Evolutionary conservation across 2,797 vertebrate species (phyloP).

Genomic region (Hybognathus amarus): DNA sequence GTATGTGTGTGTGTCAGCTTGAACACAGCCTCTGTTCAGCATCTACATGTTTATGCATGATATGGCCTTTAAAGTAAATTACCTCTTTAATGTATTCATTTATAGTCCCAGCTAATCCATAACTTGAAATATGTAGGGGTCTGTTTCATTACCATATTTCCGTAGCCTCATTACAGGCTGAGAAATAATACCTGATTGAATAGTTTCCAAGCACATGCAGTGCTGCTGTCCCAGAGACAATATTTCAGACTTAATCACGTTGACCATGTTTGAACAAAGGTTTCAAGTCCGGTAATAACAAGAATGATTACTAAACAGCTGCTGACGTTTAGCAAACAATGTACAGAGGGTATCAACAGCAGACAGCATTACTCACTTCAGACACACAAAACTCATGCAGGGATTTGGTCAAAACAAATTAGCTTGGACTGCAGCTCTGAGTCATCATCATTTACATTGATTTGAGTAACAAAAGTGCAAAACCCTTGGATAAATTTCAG

Average conservation of each 20-base stretch:
- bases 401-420: constrained; percentile 31
- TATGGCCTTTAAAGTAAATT: constrained; percentile 42
- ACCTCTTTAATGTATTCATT: constrained; percentile 34
- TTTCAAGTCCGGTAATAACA: constrained; percentile 24
- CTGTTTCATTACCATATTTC: constrained; percentile 53
- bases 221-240: constrained; percentile 5
- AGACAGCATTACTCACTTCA: not conserved
- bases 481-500: constrained; percentile 27
- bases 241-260: constrained; percentile 6
- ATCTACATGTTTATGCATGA: constrained; percentile 30
- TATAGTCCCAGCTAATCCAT: constrained; percentile 31
- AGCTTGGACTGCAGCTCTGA: constrained; percentile 13
- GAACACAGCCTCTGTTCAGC: constrained; percentile 9
- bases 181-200: constrained; percentile 51
- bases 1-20: constrained; percentile 3
- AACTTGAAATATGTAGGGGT: constrained; percentile 33
- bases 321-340: constrained; percentile 20
- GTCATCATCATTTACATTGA: constrained; percentile 36
- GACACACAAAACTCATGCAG: not conserved
- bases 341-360: constrained; percentile 2
- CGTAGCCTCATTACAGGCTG: constrained; percentile 46
- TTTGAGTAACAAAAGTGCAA: constrained; percentile 20
- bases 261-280: constrained; percentile 35
- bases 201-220: constrained; percentile 42
- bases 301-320: constrained; percentile 28